Percentiles rank a stretch among this genome's conserved stretches.
Evolutionary conservation across 2,888 invertebrate genomes (phyloP).

Genomic region (Capitulum mitella): DNA sequence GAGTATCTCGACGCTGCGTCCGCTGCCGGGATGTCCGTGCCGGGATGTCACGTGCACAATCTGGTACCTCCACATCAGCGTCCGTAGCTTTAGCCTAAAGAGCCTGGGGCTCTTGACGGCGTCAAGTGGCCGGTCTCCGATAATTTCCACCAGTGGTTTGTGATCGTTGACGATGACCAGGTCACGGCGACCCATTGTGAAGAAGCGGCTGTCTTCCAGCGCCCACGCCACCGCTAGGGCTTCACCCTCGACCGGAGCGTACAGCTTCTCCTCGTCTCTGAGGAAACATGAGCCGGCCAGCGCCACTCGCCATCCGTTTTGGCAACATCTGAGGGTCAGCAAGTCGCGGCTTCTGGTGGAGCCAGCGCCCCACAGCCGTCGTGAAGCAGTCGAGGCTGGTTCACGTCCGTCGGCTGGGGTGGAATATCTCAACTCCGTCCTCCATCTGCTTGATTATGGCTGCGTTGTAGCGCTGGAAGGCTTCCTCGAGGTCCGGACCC

Average conservation of each 20-base stretch:
- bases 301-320: constrained; percentile 24
- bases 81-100: constrained; percentile 6
- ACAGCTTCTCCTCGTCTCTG: constrained; percentile 16
- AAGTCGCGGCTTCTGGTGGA: constrained; percentile 26
- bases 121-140: no score
- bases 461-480: no score
- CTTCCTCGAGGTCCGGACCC: constrained; percentile 24
- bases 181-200: no score
- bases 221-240: no score
- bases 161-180: no score
- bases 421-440: constrained; percentile 26
- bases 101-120: no score
- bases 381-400: constrained; percentile 19
- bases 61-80: constrained; percentile 27
- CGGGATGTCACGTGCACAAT: constrained; percentile 26
- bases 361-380: background rate
- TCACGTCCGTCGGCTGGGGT: constrained; percentile 23
- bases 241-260: no score
- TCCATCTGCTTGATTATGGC: constrained; percentile 26
- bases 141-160: no score
- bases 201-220: no score
- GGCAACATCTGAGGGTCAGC: constrained; percentile 8
- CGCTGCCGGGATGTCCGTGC: no score
- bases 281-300: constrained; percentile 26
- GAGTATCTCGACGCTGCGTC: constrained; percentile 16